phyloP scores from a whole-genome alignment of 2,888 invertebrate genomes.

The Drosophila longiperda region DNA sequence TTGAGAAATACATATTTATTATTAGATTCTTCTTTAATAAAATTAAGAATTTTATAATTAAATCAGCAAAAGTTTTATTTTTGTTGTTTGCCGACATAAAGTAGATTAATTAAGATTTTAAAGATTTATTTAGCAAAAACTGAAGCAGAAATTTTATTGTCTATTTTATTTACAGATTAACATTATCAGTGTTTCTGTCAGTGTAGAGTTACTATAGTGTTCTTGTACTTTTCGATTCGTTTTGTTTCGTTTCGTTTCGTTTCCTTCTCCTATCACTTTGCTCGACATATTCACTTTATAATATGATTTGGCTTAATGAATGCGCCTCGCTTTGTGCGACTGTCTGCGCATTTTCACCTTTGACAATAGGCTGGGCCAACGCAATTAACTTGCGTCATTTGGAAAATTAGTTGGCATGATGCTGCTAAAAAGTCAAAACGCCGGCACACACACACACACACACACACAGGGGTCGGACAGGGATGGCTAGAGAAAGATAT shows the following conservation, averaged over 20 bases:
- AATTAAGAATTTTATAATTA: neutral
- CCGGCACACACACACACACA: constrained; percentile 1
- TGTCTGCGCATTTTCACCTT: constrained; percentile 59
- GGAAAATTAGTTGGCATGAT: constrained; percentile 79
- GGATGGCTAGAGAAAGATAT: neutral
- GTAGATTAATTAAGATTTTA: neutral
- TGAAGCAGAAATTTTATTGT: neutral
- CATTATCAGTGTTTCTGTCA: constrained; percentile 2
- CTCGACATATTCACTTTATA: constrained; percentile 60
- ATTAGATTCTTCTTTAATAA: neutral
- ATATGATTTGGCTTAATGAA: constrained; percentile 75
- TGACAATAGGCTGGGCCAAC: constrained; percentile 59
- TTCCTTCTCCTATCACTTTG: constrained; percentile 5
- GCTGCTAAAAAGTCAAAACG: constrained; percentile 60
- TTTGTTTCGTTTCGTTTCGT: neutral
- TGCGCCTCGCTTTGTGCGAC: constrained; percentile 59
- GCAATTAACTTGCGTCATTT: constrained; percentile 78
- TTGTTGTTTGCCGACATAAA: neutral
- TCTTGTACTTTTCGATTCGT: neutral
- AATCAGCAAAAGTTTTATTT: neutral
- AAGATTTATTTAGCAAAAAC: neutral
- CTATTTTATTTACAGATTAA: too few relatives aligned
- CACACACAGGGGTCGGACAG: neutral
- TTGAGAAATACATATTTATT: neutral
- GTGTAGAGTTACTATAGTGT: neutral